Percentiles rank a stretch among this genome's conserved stretches.
These are phyloP conservation scores for Drosophila mercatorum DNA, from an alignment of 2,888 invertebrate species.

Conservation along the genomic window DNA sequence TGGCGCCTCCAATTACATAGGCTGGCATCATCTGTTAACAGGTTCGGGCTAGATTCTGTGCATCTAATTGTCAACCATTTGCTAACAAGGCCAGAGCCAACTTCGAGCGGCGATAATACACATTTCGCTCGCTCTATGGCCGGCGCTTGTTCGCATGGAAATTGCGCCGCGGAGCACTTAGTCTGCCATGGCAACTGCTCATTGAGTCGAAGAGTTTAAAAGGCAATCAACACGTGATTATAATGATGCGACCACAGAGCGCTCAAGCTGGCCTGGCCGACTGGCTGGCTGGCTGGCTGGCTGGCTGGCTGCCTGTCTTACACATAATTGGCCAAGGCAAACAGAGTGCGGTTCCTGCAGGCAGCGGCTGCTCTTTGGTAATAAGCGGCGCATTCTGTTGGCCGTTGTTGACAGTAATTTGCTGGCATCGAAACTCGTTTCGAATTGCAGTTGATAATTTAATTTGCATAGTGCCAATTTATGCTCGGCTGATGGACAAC, in stretches of 20 bases:
- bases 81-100: constrained; percentile 58
- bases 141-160: constrained; percentile 61
- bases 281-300: constrained; percentile 60
- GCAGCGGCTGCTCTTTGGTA: constrained; percentile 34
- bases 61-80: constrained; percentile 73
- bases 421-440: constrained; percentile 72
- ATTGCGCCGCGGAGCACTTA: constrained; percentile 49
- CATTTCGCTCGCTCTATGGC: constrained; percentile 43
- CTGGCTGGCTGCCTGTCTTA: constrained; percentile 69
- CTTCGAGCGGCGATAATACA: constrained; percentile 40
- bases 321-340: constrained; percentile 66
- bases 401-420: constrained; percentile 80
- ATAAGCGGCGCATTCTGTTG: constrained; percentile 69
- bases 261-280: constrained; percentile 1
- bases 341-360: constrained; percentile 13
- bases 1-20: constrained; percentile 57
- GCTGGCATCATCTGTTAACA: constrained; percentile 55
- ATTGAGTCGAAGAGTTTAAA: constrained; percentile 72
- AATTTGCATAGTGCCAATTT: constrained; percentile 83
- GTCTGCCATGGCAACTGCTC: constrained; percentile 47
- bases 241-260: constrained; percentile 68
- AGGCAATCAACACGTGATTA: constrained; percentile 81
- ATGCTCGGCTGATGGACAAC: constrained; percentile 73
- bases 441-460: constrained; percentile 78
- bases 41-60: constrained; percentile 22